Evolutionary conservation across 1,140 invertebrate species (phyloP), one percentile per base, ranked within the genome.

Genomic region (Ooceraea biroi): DNA sequence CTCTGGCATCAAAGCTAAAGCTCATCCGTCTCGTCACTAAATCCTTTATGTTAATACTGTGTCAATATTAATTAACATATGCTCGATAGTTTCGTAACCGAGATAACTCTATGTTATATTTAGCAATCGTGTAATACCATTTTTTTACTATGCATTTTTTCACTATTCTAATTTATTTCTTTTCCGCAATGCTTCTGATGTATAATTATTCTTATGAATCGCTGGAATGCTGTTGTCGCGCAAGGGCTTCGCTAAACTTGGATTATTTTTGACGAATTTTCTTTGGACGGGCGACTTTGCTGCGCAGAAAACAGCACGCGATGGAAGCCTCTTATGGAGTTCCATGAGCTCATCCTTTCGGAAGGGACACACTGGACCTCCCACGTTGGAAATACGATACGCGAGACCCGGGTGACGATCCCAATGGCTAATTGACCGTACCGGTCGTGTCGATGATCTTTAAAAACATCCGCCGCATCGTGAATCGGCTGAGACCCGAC

Each of bases 361-460:
- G 91, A 93, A 94, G 87, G 88, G 91, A 93, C 77, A 83, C 76
- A 57, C 36, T 60, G 90, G 93, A 94, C 93, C 93, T 91, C 93
- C 93, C 93, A 93, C 92, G 93, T 92, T 86, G 93, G 90, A 90
- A 93, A 94, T 91, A 88, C 86, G 92, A 93, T 91, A 91, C 82
- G 77, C 84, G 73, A 80, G 60, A 72, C 87, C 85, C 87, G 88
- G 91, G 90, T 92, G 92, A 93, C 92, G 92, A 93, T 93, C 92
- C 85, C 90, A 85, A 93, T 92, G 84, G 86, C 86, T 93, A 94
- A 94, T 94, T 94, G 92, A 94, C 90, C 92, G 89, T 93, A 82
- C 76, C 85, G 71, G 85, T 82, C 77, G 66, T 88, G 89, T 85
- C 90, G 90, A 92, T 93, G 92, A 92, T 92, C 92, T 92, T 92